phyloP scores from a whole-genome alignment of 2,888 invertebrate species.

The Rugalucina vietnamica region DNA sequence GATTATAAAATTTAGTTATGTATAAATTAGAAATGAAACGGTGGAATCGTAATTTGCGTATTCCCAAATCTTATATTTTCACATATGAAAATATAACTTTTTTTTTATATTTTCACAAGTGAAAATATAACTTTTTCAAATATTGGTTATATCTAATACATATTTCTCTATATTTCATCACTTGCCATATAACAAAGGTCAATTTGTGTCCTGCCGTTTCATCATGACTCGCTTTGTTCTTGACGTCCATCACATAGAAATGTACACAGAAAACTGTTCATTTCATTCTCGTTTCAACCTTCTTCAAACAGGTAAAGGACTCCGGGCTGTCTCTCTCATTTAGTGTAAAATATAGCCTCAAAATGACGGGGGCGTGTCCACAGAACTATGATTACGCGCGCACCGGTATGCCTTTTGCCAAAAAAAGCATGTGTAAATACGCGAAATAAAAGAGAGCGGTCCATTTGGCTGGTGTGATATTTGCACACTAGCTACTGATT shows the following conservation, averaged over 20 bases:
- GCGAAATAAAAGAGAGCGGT: neutral
- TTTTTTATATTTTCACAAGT: no score
- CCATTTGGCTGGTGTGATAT: conserved; percentile 1
- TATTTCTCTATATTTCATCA: no score
- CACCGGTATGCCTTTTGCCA: neutral
- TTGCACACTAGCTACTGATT: neutral
- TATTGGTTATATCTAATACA: no score
- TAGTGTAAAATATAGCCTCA: neutral
- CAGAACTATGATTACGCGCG: neutral
- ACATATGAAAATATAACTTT: no score
- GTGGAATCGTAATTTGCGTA: no score
- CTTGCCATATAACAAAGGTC: no score
- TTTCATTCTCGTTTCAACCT: neutral
- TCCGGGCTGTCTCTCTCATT: neutral
- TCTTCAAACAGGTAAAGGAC: conserved; percentile 1
- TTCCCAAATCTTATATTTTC: no score
- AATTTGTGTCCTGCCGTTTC: no score
- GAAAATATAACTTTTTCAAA: no score
- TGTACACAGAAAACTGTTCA: neutral
- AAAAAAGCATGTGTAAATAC: conserved; percentile 9
- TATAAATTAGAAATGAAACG: no score
- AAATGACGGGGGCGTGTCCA: conserved; percentile 3
- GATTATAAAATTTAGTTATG: no score
- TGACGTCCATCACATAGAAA: neutral
- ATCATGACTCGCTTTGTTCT: no score